Conservation (phyloP, 1,140 invertebrate genomes). For the Dolichoris vasculosae region DNA sequence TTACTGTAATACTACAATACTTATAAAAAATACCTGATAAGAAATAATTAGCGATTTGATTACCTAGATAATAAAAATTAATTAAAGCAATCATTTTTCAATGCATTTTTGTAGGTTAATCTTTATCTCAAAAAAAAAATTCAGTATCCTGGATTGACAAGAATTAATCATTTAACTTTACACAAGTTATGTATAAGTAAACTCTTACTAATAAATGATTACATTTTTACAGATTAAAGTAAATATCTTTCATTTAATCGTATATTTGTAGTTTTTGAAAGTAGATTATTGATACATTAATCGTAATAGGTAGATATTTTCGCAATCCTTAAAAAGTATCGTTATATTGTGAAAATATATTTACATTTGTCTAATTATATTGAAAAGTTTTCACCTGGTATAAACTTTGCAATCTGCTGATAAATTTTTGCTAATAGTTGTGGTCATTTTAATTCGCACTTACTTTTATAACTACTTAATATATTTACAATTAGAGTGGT, state of each 20-base stretch:
- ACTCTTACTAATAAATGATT: background rate
- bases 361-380: background rate
- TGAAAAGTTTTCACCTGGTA: background rate
- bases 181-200: background rate
- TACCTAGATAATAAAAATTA: background rate
- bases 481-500: background rate
- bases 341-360: background rate
- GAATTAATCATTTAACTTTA: background rate
- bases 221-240: background rate
- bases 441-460: background rate
- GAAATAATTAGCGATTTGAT: background rate
- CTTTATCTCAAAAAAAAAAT: background rate
- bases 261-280: background rate
- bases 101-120: background rate
- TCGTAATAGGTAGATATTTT: background rate
- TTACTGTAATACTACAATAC: too few species aligned
- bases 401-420: background rate
- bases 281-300: background rate
- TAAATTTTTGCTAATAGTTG: background rate
- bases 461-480: conserved; percentile 1
- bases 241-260: background rate
- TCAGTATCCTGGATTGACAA: background rate
- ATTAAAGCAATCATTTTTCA: background rate
- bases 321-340: background rate
- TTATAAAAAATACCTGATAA: background rate